Conservation (phyloP, 2,113 vertebrate genomes). For the Protomyctophum bolini region DNA sequence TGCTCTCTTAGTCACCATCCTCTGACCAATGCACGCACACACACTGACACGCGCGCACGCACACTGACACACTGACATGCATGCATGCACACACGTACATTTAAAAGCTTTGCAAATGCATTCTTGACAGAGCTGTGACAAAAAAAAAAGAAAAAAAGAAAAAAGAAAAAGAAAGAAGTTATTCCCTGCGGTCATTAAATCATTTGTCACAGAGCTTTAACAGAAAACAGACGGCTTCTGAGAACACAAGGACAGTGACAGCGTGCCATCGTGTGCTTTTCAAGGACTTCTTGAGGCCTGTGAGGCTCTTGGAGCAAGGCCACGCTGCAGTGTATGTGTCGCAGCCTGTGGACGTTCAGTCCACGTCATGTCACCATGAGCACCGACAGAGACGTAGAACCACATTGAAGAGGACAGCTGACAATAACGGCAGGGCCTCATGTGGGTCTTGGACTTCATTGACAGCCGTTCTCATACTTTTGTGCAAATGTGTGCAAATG, state of each 20-base stretch:
- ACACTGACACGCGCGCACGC: constrained; percentile 44
- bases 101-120: constrained; percentile 46
- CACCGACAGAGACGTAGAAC: background rate
- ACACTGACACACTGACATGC: constrained; percentile 35
- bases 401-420: no score
- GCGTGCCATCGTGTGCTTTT: constrained; percentile 3
- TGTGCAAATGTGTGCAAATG: no score
- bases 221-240: constrained; percentile 46
- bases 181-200: constrained; percentile 38
- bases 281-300: background rate
- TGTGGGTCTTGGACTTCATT: no score
- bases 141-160: constrained; percentile 16
- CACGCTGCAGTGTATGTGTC: background rate
- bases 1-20: constrained; percentile 58
- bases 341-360: background rate
- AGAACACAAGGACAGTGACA: constrained; percentile 14
- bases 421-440: no score
- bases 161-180: constrained; percentile 8
- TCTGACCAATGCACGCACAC: constrained; percentile 60
- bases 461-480: no score
- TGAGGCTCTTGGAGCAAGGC: background rate
- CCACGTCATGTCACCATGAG: background rate
- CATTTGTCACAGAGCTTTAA: constrained; percentile 49
- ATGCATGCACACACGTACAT: constrained; percentile 11
- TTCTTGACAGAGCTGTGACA: constrained; percentile 51